phyloP scores from a whole-genome alignment of 2,797 vertebrate genomes.

The Hypotaenidia philippensis region DNA sequence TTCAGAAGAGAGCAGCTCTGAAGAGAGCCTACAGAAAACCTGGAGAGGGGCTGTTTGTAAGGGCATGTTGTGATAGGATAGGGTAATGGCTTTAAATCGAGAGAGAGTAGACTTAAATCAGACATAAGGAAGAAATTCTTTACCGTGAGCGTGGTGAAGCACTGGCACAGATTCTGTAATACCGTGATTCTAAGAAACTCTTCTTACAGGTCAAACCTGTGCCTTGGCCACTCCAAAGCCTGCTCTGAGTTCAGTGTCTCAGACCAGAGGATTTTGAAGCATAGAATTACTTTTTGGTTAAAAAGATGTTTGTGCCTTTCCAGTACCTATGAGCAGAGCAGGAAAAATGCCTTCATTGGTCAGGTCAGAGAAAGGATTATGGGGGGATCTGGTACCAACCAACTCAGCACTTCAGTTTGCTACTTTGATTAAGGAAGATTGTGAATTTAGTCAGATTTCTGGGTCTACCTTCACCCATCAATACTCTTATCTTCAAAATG shows the following conservation, averaged over 20 bases:
- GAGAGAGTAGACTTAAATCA: no score
- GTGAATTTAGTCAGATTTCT: neutral
- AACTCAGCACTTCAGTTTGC: neutral
- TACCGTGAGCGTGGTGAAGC: no score
- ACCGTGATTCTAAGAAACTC: neutral
- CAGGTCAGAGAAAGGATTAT: neutral
- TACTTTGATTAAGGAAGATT: neutral
- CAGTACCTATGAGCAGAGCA: neutral
- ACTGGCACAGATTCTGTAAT: no score
- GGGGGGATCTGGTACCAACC: neutral
- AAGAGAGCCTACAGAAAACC: no score
- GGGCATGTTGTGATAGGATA: no score
- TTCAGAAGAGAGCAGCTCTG: no score
- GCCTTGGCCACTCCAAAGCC: neutral
- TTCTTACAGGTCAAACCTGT: neutral
- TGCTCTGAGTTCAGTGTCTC: neutral
- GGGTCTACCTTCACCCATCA: neutral
- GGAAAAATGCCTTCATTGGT: neutral
- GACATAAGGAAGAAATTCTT: no score
- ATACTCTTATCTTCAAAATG: neutral
- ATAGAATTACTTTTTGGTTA: rapidly evolving
- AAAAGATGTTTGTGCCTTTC: neutral
- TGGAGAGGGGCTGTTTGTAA: no score
- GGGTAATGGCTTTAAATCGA: no score
- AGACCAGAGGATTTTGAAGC: neutral